Conservation (phyloP, 2,113 vertebrate species). For the Phainopepla nitens region DNA sequence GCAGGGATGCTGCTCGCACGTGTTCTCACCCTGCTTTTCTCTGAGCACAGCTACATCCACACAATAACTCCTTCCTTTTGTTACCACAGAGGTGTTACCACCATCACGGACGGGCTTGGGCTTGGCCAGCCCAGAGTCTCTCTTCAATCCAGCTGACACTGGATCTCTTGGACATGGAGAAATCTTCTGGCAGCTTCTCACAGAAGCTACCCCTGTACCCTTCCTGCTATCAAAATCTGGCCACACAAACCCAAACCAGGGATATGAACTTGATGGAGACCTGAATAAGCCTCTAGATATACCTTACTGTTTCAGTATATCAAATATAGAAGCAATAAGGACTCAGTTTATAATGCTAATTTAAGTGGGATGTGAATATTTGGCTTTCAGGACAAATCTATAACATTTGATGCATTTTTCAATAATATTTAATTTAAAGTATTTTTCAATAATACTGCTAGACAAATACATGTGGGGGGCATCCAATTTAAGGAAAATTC, state of each 20-base stretch:
- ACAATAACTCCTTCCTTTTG: not conserved
- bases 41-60: accelerated
- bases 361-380: not conserved
- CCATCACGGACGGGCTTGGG: not conserved
- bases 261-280: not conserved
- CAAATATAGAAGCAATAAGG: not conserved
- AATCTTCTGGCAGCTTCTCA: not conserved
- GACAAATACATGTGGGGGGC: not conserved
- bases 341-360: not conserved
- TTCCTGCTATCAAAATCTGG: not conserved
- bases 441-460: not conserved
- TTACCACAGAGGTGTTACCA: not conserved
- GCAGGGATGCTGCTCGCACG: not conserved
- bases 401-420: not conserved
- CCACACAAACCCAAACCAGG: not conserved
- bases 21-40: not conserved
- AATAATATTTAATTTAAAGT: too few relatives aligned
- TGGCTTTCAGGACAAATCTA: not conserved
- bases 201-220: not conserved
- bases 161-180: not conserved
- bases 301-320: not conserved
- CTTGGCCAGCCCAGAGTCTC: accelerated
- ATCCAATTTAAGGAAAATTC: not conserved
- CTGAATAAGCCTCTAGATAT: not conserved
- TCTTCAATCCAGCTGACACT: not conserved